These are phyloP conservation scores for Anoplopoma fimbria DNA, from an alignment of 2,113 vertebrate species.

Conservation along the genomic window DNA sequence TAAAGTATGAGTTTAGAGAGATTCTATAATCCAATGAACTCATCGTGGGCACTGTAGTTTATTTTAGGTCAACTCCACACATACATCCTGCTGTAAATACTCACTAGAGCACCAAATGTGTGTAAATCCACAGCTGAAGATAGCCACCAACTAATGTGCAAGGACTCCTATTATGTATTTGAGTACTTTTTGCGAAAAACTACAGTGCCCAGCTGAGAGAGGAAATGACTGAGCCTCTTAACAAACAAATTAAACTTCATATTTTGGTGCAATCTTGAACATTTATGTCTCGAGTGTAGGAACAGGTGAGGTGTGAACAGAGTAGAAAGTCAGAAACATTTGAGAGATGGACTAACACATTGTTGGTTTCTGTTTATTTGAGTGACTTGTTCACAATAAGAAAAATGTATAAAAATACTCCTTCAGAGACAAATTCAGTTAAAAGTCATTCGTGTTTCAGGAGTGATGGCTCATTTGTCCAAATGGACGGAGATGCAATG, in stretches of 20 bases:
- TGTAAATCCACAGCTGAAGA: background rate
- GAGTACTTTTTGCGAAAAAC: background rate
- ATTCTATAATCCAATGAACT: background rate
- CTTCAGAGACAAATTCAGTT: slow-evolving; percentile 2
- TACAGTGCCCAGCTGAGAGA: background rate
- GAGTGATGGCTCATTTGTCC: slow-evolving; percentile 66
- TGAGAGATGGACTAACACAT: background rate
- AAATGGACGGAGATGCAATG: slow-evolving; percentile 55
- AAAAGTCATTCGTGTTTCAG: slow-evolving; percentile 55
- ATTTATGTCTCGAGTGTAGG: background rate
- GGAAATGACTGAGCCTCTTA: background rate
- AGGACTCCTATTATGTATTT: background rate
- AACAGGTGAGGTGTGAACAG: background rate
- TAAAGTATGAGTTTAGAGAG: background rate
- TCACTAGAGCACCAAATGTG: background rate
- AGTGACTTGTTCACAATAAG: background rate
- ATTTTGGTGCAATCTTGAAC: background rate
- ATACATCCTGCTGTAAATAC: background rate
- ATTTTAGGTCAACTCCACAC: background rate
- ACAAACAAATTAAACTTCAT: background rate
- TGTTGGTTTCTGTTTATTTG: background rate
- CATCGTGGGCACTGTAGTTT: background rate
- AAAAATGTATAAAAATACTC: background rate
- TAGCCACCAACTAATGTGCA: background rate
- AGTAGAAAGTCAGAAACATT: background rate